These are phyloP conservation scores for Peromyscus aztecus DNA, from an alignment of 2,797 vertebrate genomes.

Conservation along the genomic window DNA sequence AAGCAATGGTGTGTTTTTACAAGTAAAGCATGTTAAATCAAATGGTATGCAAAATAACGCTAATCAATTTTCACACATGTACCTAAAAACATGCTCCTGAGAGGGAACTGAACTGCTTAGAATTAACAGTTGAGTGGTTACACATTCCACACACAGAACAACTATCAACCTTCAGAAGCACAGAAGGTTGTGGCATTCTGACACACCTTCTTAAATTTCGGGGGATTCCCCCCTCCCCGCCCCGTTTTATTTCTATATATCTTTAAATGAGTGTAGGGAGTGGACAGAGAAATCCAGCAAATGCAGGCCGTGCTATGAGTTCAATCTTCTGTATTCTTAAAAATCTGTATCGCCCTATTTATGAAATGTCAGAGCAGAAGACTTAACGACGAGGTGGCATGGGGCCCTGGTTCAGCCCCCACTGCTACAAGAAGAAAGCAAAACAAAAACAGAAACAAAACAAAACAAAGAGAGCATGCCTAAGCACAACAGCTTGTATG, in stretches of 20 bases:
- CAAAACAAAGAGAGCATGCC: not conserved
- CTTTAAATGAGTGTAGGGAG: not conserved
- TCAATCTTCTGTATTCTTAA: not conserved
- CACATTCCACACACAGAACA: not conserved
- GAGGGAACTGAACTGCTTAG: not conserved
- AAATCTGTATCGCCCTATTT: not conserved
- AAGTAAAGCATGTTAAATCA: conserved; percentile 62
- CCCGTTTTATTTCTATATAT: not conserved
- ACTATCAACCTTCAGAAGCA: not conserved
- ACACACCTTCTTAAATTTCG: not conserved
- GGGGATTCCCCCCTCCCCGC: not conserved
- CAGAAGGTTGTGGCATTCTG: not conserved
- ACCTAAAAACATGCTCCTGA: conserved; percentile 22
- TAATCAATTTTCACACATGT: conserved; percentile 48
- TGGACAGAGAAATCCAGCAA: not conserved
- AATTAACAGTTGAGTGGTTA: not conserved
- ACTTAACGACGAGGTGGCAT: not conserved
- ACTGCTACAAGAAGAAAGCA: not conserved
- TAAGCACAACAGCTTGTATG: not conserved
- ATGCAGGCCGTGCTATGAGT: not conserved
- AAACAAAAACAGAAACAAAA: not conserved
- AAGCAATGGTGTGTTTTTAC: conserved; percentile 30
- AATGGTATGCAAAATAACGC: conserved; percentile 36
- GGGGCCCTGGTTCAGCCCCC: too few species aligned
- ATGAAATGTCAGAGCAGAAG: not conserved